phyloP scores from a whole-genome alignment of 2,888 invertebrate genomes.

The Plebejus anna region DNA sequence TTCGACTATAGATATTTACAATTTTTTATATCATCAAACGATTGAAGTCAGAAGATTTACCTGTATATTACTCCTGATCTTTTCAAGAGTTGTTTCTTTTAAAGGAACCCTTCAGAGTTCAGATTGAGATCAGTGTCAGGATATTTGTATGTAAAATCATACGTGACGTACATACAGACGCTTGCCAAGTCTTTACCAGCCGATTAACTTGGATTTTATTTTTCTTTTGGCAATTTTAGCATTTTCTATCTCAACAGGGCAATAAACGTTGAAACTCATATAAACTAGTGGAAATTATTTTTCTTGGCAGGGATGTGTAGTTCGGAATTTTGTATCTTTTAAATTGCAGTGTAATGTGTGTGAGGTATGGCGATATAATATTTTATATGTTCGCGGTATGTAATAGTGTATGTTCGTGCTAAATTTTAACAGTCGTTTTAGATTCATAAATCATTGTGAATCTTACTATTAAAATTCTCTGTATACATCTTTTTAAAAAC shows the following conservation, averaged over 20 bases:
- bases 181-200: slow-evolving; percentile 42
- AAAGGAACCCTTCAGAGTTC: not conserved
- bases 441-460: not conserved
- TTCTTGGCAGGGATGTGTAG: slow-evolving; percentile 37
- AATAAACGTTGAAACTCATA: slow-evolving; percentile 40
- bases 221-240: slow-evolving; percentile 36
- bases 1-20: too few relatives aligned
- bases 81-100: not conserved
- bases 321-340: slow-evolving; percentile 34
- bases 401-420: slow-evolving; percentile 9
- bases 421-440: slow-evolving; percentile 28
- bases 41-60: not conserved
- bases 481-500: not conserved
- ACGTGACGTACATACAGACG: slow-evolving; percentile 40
- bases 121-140: slow-evolving; percentile 33
- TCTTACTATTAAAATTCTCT: not conserved
- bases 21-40: not conserved
- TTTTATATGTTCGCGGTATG: slow-evolving; percentile 14
- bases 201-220: slow-evolving; percentile 42
- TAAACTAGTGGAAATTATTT: slow-evolving; percentile 39
- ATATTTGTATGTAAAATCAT: slow-evolving; percentile 40
- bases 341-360: slow-evolving; percentile 30
- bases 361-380: slow-evolving; percentile 24
- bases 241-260: slow-evolving; percentile 36
- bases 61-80: not conserved